These are phyloP conservation scores for Porites lutea DNA, from an alignment of 64 coral and sea anemone species.

Conservation along the genomic window DNA sequence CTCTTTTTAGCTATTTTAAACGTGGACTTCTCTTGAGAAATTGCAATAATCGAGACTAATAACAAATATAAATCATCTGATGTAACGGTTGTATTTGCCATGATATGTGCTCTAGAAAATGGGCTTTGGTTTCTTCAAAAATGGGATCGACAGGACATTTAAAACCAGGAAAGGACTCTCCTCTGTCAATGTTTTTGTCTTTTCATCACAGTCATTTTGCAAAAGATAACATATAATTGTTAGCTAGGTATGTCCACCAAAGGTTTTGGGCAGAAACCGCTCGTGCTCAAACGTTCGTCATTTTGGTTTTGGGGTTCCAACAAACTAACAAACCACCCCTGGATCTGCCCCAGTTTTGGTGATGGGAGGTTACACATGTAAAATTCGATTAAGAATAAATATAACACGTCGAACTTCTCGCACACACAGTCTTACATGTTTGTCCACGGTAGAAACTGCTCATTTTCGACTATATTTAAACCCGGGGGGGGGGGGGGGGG, in stretches of 20 bases:
- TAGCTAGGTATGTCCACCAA: no score
- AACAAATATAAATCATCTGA: background rate
- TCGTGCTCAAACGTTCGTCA: background rate
- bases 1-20: no score
- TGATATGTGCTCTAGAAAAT: background rate
- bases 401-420: no score
- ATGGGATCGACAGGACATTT: background rate
- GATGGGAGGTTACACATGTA: background rate
- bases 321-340: background rate
- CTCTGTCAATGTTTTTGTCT: no score
- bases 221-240: no score
- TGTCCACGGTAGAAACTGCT: no score
- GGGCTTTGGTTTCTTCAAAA: background rate
- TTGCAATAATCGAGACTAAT: background rate
- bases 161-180: no score
- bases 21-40: no score
- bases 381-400: background rate
- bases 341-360: background rate
- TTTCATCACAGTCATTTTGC: no score
- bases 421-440: no score
- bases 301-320: background rate
- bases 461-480: no score
- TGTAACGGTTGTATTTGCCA: background rate
- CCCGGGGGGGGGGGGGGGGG: background rate
- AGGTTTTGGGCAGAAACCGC: no score